Conservation (phyloP, 2,113 vertebrate species). For the Apodemus speciosus region DNA sequence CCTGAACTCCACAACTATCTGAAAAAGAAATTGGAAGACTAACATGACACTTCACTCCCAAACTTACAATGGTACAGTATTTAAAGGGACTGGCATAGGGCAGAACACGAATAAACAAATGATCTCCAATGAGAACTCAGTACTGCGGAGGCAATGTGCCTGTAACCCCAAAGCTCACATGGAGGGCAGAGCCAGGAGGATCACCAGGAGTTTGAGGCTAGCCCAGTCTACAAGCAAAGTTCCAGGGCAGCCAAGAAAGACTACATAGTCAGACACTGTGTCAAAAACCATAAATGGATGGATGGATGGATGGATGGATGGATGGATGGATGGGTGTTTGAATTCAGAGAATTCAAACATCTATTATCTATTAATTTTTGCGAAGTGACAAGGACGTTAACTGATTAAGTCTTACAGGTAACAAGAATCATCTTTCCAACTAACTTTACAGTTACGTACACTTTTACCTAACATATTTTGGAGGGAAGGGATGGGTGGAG, state of each 20-base stretch:
- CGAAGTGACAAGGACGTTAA: neutral
- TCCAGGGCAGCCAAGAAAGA: neutral
- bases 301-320: too few species aligned
- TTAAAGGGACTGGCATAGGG: neutral
- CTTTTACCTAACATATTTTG: neutral
- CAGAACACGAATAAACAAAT: neutral
- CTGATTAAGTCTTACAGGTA: neutral
- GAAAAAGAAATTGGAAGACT: slow-evolving; percentile 26
- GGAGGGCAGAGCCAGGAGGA: neutral
- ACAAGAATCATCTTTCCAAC: neutral
- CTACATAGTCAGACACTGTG: neutral
- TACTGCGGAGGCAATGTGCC: neutral
- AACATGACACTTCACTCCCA: neutral
- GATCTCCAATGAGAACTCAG: neutral
- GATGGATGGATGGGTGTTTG: neutral
- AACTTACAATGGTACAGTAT: neutral
- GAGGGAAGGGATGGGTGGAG: neutral
- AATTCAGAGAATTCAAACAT: neutral
- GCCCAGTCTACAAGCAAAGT: neutral
- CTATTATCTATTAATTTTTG: neutral
- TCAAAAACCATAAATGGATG: neutral
- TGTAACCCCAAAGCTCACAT: neutral
- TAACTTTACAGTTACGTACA: neutral
- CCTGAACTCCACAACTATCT: slow-evolving; percentile 39
- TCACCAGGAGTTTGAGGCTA: neutral